These are phyloP conservation scores for Tetranychus piercei DNA, from an alignment of 2,888 invertebrate species.

Conservation along the genomic window DNA sequence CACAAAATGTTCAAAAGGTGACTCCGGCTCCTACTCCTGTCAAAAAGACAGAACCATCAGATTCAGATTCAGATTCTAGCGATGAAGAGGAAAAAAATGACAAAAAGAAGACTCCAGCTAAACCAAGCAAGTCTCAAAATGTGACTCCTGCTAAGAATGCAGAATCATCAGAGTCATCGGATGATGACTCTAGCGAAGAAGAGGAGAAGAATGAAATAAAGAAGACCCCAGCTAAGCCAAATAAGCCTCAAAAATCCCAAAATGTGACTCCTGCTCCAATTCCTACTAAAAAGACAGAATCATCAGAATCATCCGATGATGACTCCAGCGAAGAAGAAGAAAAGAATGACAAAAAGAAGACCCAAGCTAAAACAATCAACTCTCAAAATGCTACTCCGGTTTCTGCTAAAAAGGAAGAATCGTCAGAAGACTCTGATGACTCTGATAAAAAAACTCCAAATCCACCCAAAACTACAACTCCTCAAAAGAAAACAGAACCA, in stretches of 20 bases:
- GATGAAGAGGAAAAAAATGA: neutral
- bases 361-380: neutral
- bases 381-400: neutral
- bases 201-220: neutral
- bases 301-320: neutral
- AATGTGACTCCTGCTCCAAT: neutral
- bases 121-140: neutral
- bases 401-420: neutral
- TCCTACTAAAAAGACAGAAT: neutral
- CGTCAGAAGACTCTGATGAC: neutral
- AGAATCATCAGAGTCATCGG: neutral
- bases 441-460: neutral
- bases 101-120: neutral
- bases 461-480: neutral
- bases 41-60: neutral
- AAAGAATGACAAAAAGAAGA: neutral
- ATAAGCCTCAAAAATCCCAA: neutral
- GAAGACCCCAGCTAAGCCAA: neutral
- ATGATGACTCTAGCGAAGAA: neutral
- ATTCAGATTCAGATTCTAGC: slow-evolving; percentile 9
- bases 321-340: neutral
- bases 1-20: neutral
- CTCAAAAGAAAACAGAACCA: neutral
- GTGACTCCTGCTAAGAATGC: neutral
- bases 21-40: neutral